Evolutionary conservation across 2,113 vertebrate species (phyloP), one percentile per base, ranked within the genome.

Genomic region (Chascanopsetta lugubris): DNA sequence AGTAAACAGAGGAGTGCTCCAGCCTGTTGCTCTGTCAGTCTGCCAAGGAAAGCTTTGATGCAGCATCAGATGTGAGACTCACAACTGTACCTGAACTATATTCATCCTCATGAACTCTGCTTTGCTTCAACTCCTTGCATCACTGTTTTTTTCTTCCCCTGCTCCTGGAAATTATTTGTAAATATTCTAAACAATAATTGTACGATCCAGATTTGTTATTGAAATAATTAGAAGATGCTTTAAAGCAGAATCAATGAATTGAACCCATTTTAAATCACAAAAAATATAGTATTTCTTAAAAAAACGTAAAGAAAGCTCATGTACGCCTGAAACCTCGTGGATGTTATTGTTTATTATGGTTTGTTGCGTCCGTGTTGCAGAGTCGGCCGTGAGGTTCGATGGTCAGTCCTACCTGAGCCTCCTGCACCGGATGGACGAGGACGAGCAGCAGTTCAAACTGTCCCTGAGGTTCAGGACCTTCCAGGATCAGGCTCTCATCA

Each of bases 401-500:
- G 94, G 94, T 0, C 89, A 90, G 27, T 95, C 95, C 65, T 97
- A 93, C 45, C 45, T 96, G 55, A 92, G 65, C 69, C 93, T 85
- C 64, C 85, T 92, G 32, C 96, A 96, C 78, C 60, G 38, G 36
- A 70, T 82, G 57, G 91, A 93, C 0, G 90, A 85, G 20, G 12
- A 87, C 76, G 77, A 81, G 26, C 93, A 92, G 89, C 77, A 86
- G 11, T 90, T 93, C 66, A 80, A 46, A n/a, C 79, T 97, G 56
- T 91, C 88, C 0, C 91, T 99, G 47, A 92, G 80, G n/a, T 87
- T 99, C 69, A 96, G 90, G 88, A 98, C 96, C 0, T 88, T 77
- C n/a, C 94, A 95, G 79, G 61, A 84, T 0, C 80, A 93, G 0
- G 90, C 93, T 0, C 22, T 94, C 2, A 45, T 98, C 21, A 68